Evolutionary conservation across 2,113 vertebrate genomes (phyloP).

Genomic region (Sinocyclocheilus anophthalmus): DNA sequence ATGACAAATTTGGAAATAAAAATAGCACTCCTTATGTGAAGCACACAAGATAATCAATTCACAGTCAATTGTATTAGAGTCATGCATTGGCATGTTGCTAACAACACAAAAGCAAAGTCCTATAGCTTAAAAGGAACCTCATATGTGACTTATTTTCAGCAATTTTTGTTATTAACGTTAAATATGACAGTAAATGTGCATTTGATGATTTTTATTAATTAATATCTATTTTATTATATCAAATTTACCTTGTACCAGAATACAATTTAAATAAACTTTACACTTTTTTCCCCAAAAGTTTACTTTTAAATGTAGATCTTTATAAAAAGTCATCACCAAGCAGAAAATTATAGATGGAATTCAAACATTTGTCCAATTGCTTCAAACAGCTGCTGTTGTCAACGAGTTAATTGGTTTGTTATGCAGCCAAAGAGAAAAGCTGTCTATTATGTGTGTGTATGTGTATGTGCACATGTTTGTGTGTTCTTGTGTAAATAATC

Average conservation of each 20-base stretch:
- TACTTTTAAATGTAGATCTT: neutral
- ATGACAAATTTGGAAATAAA: neutral
- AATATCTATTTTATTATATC: neutral
- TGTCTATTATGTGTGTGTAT: conserved; percentile 33
- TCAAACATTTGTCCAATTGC: conserved; percentile 18
- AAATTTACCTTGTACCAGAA: neutral
- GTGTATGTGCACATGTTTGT: conserved; percentile 51
- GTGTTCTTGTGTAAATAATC: conserved; percentile 17
- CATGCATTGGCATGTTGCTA: neutral
- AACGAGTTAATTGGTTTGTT: conserved; percentile 16
- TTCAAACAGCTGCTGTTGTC: conserved; percentile 38
- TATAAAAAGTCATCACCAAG: neutral
- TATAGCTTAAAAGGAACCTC: neutral
- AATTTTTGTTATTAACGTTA: too few species aligned
- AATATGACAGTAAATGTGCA: neutral
- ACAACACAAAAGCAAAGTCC: neutral
- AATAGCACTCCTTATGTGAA: neutral
- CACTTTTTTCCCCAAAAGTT: neutral
- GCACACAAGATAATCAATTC: neutral
- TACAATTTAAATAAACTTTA: neutral
- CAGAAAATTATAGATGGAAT: neutral
- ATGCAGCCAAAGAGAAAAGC: conserved; percentile 30
- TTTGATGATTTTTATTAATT: neutral
- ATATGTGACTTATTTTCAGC: neutral
- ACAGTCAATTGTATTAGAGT: neutral